Base-by-base conservation (phyloP, 2,113 vertebrate genomes). In the Vulpes lagopus region DNA sequence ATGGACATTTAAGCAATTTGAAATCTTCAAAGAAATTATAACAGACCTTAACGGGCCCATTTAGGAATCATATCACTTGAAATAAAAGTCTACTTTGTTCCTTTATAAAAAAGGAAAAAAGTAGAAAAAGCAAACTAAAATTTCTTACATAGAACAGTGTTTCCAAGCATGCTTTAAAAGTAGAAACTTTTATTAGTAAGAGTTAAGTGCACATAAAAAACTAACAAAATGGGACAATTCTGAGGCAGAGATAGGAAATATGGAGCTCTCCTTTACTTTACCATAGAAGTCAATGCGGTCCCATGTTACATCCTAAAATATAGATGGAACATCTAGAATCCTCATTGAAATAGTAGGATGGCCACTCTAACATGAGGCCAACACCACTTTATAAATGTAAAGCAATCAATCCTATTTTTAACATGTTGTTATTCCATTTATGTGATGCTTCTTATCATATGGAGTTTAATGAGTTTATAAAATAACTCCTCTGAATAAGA, bases 101-200 rank as follows among this genome's bases (percentile, higher is more conserved):
- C 20, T 87, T 35, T 23, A 69, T 74, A 32, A 16, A 93, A 71
- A 78, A 27, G 7, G 7, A 59, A 80, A 62, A 80, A 88, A 78
- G 6, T 15, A 11, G 32, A 79, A 59, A 79, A 86, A 59, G 20
- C 2, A 60, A 23, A 35, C 73, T 65, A 81, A 94, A 76, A 76
- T 86, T 79, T 74, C 23, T 23, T 55, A 6, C 23, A 74, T 30
- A 67, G 12, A 4, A 57, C 5, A 84, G 14, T 94, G 20, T 60
- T 95, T 94, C 25, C 51, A 60, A 79, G 79, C 11, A 65, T 20
- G 62, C 30, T 88, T 80, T 62, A 95, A 69, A 92, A 89, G 23
- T 25, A 83, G 8, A 53, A 82, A 51, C 7, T 69, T 30, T 87
- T 80, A 73, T 30, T 89, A 32, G 38, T 69, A 81, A 80, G 19